Percentiles rank a stretch among this genome's conserved stretches.
These are phyloP conservation scores for Bedellia somnulentella DNA, from an alignment of 2,888 invertebrate genomes.

Conservation along the genomic window DNA sequence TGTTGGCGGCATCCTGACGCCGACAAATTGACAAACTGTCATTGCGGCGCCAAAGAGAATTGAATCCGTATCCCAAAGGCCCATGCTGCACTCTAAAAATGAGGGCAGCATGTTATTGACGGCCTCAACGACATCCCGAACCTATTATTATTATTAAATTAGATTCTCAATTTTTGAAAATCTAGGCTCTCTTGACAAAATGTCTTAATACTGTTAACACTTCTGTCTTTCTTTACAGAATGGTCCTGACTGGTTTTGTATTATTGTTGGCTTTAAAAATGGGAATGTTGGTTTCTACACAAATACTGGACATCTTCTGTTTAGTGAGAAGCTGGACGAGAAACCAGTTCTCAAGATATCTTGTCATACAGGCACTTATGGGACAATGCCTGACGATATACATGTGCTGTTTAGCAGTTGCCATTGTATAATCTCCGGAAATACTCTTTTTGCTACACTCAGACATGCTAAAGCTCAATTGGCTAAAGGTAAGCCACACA, in stretches of 20 bases:
- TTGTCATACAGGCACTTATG: conserved; percentile 67
- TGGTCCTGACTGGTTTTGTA: conserved; percentile 91
- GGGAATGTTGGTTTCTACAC: conserved; percentile 88
- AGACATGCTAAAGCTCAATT: conserved; percentile 77
- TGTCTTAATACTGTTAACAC: too few species aligned
- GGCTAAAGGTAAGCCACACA: conserved; percentile 68
- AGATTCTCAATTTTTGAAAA: too few species aligned
- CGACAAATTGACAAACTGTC: too few species aligned
- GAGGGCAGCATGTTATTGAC: too few species aligned
- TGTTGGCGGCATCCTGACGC: too few species aligned
- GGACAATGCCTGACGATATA: conserved; percentile 66
- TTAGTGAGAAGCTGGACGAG: conserved; percentile 83
- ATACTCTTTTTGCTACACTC: conserved; percentile 77
- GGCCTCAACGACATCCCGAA: too few species aligned
- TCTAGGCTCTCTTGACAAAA: too few species aligned
- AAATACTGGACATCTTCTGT: conserved; percentile 79
- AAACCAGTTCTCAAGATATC: conserved; percentile 78
- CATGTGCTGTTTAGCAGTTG: conserved; percentile 72
- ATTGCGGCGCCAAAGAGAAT: too few species aligned
- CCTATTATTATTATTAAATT: too few species aligned
- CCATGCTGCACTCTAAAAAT: too few species aligned
- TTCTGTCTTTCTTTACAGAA: too few species aligned
- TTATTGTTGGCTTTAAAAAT: conserved; percentile 82
- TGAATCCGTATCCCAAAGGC: too few species aligned
- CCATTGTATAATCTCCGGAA: conserved; percentile 75